Evolutionary conservation across 2,888 invertebrate genomes (phyloP), one percentile per base, ranked within the genome.

Genomic region (Hecatera dysodea): DNA sequence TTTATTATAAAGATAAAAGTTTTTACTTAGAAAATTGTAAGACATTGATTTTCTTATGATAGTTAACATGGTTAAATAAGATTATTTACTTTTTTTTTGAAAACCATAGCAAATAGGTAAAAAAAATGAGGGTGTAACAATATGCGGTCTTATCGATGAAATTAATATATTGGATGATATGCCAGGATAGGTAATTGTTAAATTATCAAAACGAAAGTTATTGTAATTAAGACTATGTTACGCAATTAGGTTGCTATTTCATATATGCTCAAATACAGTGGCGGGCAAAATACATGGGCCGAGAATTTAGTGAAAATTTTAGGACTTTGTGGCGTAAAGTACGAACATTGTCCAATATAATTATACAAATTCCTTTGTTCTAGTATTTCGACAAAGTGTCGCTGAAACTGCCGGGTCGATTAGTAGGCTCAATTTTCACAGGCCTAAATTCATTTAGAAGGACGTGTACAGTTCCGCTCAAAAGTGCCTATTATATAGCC

Each of bases 341-440:
- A 56, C 33, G 9, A 68, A 62, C 67, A 33, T 63, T 71, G 59
- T 29, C 36, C 61, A 44, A 77, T 67, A 71, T 78, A 84, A 83
- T 84, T 56, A 84, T 73, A 84, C 73, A 71, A 81, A 79, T 82
- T 75, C 60, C 69, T 36, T 59, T 66, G 82, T 72, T 60, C 71
- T 72, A 71, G 72, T 68, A 67, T 70, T 75, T 72, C 55, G 12
- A 46, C 57, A 56, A 82, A 84, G 36, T 73, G 72, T 57, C 55
- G 29, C 59, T 24, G n/a, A 27, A 56, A 73, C 57, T 68, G 59
- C 52, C 46, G 44, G 22, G 48, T 50, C 66, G 65, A 79, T 84
- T 75, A 84, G 78, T 67, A 64, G 62, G 61, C 44, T 64, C 59
- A 60, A 65, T 77, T 70, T 77, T 68, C 67, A 63, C 24, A 60